Percentiles rank a stretch among this genome's conserved stretches.
Evolutionary conservation across 2,113 vertebrate genomes (phyloP).

Genomic region (Callospermophilus lateralis): DNA sequence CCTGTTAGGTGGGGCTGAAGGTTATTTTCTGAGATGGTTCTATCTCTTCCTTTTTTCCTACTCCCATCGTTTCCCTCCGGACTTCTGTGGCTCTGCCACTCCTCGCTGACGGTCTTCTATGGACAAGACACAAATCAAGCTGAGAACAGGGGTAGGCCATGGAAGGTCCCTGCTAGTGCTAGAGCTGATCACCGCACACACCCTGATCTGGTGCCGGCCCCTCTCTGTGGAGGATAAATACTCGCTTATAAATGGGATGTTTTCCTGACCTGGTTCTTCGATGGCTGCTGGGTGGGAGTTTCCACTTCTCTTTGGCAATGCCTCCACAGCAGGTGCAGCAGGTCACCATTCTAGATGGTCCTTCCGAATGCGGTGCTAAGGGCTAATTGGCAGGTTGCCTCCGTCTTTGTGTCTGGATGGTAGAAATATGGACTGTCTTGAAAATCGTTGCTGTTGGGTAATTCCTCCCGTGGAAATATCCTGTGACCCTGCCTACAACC

Average conservation of each 20-base stretch:
- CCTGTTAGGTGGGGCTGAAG: background rate
- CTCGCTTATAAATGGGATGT: background rate
- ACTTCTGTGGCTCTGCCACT: background rate
- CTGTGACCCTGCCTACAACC: background rate
- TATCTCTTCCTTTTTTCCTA: background rate
- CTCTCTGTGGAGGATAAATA: background rate
- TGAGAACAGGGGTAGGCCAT: constrained; percentile 1
- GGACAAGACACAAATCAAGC: background rate
- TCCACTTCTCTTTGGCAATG: background rate
- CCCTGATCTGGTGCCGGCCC: background rate
- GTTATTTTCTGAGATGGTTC: background rate
- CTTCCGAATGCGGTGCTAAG: background rate
- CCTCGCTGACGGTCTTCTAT: background rate
- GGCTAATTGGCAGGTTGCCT: background rate
- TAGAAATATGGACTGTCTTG: background rate
- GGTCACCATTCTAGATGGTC: background rate
- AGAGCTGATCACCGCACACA: background rate
- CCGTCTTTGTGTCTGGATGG: background rate
- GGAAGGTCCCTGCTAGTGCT: background rate
- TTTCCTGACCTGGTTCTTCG: background rate
- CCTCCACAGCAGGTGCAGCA: background rate
- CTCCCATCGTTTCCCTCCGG: background rate
- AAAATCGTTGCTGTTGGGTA: constrained; percentile 24
- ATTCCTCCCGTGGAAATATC: constrained; percentile 39
- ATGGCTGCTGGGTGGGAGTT: background rate